Conservation (phyloP, 2,797 vertebrate genomes). For the Coilia nasus region DNA sequence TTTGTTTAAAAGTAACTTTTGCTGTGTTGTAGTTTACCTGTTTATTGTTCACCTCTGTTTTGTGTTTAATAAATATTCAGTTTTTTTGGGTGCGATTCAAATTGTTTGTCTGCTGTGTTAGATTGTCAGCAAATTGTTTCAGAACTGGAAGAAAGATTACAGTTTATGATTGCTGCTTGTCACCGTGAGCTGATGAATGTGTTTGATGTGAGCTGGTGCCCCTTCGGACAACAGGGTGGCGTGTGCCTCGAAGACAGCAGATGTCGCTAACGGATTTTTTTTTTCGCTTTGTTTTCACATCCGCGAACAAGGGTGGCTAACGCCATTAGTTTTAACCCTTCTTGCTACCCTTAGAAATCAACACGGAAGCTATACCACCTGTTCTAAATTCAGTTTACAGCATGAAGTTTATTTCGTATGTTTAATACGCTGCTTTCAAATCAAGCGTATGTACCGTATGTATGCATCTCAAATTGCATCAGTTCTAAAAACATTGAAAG, state of each 20-base stretch:
- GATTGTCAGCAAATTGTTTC: neutral
- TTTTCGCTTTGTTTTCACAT: neutral
- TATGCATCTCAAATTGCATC: neutral
- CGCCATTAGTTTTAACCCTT: neutral
- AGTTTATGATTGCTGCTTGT: neutral
- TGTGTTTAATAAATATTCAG: neutral
- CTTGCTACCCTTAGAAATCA: conserved; percentile 17
- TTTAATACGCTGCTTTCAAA: neutral
- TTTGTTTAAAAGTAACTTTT: neutral
- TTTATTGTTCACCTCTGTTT: neutral
- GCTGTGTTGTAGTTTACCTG: neutral
- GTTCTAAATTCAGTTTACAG: neutral
- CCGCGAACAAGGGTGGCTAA: neutral
- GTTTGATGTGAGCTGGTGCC: too few relatives aligned
- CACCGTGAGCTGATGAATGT: neutral
- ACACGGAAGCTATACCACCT: conserved; percentile 27
- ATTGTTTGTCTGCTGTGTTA: neutral
- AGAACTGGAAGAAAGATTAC: neutral
- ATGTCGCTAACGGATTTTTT: neutral
- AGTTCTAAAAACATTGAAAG: neutral
- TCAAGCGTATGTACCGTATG: neutral
- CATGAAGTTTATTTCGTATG: neutral
- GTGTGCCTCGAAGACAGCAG: neutral
- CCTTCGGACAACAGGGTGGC: too few relatives aligned
- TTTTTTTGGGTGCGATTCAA: neutral